Conservation (phyloP, 2,113 vertebrate genomes). For the Syrrhaptes paradoxus region DNA sequence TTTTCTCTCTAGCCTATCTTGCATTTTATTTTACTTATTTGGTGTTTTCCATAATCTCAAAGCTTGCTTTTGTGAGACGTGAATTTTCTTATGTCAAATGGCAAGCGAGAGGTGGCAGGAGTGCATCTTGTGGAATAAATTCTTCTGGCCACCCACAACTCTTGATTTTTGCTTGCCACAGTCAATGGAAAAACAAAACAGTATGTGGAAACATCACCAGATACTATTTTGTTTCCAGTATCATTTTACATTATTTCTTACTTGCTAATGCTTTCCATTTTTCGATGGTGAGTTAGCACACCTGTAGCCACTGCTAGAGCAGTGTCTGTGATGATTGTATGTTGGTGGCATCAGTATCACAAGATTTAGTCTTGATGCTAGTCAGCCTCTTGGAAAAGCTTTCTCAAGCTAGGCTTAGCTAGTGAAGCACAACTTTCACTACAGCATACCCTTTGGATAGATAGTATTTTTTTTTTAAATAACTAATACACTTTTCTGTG, state of each 20-base stretch:
- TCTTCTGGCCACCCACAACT: neutral
- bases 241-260: neutral
- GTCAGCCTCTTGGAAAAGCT: neutral
- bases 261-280: accelerated
- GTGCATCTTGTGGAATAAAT: neutral
- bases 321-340: neutral
- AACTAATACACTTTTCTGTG: neutral
- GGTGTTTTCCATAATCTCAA: neutral
- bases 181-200: neutral
- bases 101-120: neutral
- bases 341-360: neutral
- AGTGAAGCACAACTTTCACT: neutral
- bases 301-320: neutral
- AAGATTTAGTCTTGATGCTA: neutral
- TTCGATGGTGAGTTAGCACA: neutral
- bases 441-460: neutral
- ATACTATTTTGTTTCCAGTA: neutral
- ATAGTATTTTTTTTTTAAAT: neutral
- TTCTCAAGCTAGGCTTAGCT: neutral
- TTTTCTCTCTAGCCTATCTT: neutral
- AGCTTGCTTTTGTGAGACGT: neutral
- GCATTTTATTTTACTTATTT: neutral
- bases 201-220: neutral
- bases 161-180: neutral
- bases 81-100: neutral